Percentiles rank a stretch among this genome's conserved stretches.
These are phyloP conservation scores for Drosophila cognata DNA, from an alignment of 2,888 invertebrate genomes.

Conservation along the genomic window DNA sequence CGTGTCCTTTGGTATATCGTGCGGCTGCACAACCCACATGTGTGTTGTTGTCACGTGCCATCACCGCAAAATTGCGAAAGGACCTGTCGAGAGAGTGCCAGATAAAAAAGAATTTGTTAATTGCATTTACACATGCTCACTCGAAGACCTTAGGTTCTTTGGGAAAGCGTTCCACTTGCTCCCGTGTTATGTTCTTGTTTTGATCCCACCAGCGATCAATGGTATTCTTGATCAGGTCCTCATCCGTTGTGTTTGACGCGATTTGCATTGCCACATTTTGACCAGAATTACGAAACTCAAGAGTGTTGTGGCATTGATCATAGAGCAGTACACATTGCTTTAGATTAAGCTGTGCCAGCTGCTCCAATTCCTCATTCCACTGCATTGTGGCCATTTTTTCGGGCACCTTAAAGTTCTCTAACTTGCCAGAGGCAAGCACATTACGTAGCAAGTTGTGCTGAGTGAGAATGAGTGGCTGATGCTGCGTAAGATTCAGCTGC, in stretches of 20 bases:
- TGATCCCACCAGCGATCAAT: conserved; percentile 68
- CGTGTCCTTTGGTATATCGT: conserved; percentile 21
- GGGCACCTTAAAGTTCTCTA: conserved; percentile 37
- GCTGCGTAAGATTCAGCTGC: conserved; percentile 45
- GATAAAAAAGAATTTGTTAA: not conserved
- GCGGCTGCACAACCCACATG: conserved; percentile 65
- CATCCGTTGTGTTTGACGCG: conserved; percentile 22
- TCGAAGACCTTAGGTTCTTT: conserved; percentile 43
- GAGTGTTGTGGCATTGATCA: conserved; percentile 66
- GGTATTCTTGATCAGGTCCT: conserved; percentile 38
- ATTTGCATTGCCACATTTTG: conserved; percentile 56
- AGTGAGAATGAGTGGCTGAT: conserved; percentile 48
- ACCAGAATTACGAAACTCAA: conserved; percentile 53
- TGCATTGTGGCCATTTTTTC: conserved; percentile 65
- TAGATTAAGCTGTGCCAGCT: conserved; percentile 57
- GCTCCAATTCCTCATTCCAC: conserved; percentile 59
- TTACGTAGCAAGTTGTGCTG: conserved; percentile 60
- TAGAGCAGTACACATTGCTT: conserved; percentile 46
- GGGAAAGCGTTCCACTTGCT: conserved; percentile 48
- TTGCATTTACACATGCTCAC: conserved; percentile 37
- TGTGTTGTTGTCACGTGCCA: conserved; percentile 67
- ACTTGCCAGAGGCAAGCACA: conserved; percentile 52
- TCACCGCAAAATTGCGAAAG: conserved; percentile 65
- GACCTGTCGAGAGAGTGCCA: conserved; percentile 26
- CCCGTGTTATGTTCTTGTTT: conserved; percentile 38